phyloP scores from a whole-genome alignment of 2,797 vertebrate genomes.

The Danionella dracula region DNA sequence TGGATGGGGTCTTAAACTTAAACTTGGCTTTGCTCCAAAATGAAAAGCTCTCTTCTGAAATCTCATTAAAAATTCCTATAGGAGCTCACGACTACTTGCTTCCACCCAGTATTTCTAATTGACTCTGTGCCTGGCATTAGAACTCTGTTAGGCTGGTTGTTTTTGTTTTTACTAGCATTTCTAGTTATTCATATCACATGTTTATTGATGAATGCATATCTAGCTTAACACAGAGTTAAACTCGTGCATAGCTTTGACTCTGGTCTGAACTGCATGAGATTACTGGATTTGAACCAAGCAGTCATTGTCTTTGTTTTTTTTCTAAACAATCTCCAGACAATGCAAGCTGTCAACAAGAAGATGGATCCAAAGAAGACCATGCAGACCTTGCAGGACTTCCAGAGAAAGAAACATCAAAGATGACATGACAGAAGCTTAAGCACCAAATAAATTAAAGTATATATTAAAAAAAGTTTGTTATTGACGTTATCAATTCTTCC shows the following conservation, averaged over 20 bases:
- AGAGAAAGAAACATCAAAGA: slow-evolving; percentile 87
- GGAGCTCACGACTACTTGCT: not conserved
- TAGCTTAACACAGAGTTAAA: too few relatives aligned
- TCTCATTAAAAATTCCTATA: not conserved
- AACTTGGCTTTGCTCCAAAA: not conserved
- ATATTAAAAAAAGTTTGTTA: not conserved
- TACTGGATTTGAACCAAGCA: not conserved
- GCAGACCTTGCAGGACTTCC: slow-evolving; percentile 86
- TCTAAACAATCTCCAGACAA: slow-evolving; percentile 63
- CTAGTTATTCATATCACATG: not conserved
- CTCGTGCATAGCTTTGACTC: too few relatives aligned
- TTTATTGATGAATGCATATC: too few relatives aligned
- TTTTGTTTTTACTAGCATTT: not conserved
- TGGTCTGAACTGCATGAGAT: not conserved
- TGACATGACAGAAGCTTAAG: slow-evolving; percentile 77
- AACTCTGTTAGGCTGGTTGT: not conserved
- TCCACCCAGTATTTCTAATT: not conserved
- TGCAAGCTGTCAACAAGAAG: slow-evolving; percentile 86
- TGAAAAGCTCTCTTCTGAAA: not conserved
- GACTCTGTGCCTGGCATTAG: not conserved
- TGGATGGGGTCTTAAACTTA: not conserved
- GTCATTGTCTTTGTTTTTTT: not conserved
- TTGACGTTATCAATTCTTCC: not conserved
- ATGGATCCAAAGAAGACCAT: slow-evolving; percentile 85
- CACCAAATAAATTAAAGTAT: slow-evolving; percentile 14